phyloP scores from a whole-genome alignment of 23 tunicate species.

The Aplidium turbinatum region DNA sequence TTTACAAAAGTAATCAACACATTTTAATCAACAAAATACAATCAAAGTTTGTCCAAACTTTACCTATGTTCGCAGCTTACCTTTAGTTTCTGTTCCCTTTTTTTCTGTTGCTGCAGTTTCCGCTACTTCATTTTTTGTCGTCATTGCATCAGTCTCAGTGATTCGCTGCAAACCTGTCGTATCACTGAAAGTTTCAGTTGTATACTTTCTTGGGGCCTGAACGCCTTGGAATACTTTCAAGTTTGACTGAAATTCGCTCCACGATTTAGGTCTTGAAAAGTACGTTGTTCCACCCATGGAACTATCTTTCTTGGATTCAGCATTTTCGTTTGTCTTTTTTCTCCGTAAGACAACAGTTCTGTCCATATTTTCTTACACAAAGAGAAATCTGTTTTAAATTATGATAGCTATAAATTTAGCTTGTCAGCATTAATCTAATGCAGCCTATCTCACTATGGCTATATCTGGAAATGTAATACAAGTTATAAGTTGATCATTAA shows the following conservation, averaged over 20 bases:
- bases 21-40: no score
- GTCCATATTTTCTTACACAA: no score
- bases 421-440: background rate
- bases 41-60: no score
- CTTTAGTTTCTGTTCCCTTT: no score
- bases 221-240: background rate
- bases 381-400: no score
- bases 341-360: background rate
- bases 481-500: background rate
- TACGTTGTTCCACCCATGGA: background rate
- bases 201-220: background rate
- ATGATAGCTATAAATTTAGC: background rate
- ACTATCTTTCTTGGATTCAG: background rate
- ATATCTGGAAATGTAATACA: background rate
- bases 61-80: no score
- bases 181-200: background rate
- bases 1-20: no score
- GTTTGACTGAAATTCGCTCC: constrained; percentile 53
- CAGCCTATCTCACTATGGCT: background rate
- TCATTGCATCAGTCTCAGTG: no score
- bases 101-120: no score
- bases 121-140: no score
- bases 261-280: constrained; percentile 29
- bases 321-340: background rate
- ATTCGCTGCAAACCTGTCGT: no score